These are phyloP conservation scores for Paratrypauchen microcephalus DNA, from an alignment of 2,797 vertebrate species.

Conservation along the genomic window DNA sequence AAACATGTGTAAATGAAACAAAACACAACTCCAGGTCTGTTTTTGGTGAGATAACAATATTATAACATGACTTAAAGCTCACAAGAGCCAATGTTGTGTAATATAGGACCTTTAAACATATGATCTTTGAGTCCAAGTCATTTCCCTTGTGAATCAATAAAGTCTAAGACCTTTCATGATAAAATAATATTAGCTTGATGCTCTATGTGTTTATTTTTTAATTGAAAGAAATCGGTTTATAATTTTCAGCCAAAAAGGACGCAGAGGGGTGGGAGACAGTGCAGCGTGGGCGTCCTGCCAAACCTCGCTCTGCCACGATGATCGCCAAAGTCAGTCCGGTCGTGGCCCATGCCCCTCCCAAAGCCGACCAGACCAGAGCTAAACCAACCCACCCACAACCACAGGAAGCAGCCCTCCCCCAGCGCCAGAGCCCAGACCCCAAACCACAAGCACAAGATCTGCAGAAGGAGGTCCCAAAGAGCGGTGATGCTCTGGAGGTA, in stretches of 20 bases:
- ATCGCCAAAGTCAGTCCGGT: conserved; percentile 78
- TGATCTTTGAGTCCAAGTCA: too few species aligned
- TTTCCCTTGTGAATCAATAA: too few species aligned
- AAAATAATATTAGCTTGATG: too few species aligned
- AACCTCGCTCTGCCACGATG: conserved; percentile 84
- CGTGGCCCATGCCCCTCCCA: conserved; percentile 67
- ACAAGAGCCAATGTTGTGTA: too few species aligned
- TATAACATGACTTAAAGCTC: too few species aligned
- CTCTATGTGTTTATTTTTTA: too few species aligned
- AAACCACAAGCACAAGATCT: conserved; percentile 37
- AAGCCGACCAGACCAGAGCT: conserved; percentile 83
- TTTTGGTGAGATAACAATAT: too few species aligned
- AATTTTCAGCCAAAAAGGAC: conserved; percentile 84
- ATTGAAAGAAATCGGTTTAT: conserved; percentile 1
- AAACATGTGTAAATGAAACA: too few species aligned
- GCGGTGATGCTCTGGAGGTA: conserved; percentile 75
- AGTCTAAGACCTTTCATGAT: too few species aligned
- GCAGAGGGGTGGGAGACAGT: conserved; percentile 97
- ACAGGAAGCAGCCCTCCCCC: conserved; percentile 72
- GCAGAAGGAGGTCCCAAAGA: conserved; percentile 54
- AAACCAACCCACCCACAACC: conserved; percentile 68
- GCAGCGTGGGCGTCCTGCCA: conserved; percentile 92
- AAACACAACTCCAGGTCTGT: too few species aligned
- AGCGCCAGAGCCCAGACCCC: conserved; percentile 47
- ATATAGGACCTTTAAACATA: too few species aligned